These are phyloP conservation scores for Minunthozetes semirufus DNA, from an alignment of 2,888 invertebrate genomes.

Conservation along the genomic window DNA sequence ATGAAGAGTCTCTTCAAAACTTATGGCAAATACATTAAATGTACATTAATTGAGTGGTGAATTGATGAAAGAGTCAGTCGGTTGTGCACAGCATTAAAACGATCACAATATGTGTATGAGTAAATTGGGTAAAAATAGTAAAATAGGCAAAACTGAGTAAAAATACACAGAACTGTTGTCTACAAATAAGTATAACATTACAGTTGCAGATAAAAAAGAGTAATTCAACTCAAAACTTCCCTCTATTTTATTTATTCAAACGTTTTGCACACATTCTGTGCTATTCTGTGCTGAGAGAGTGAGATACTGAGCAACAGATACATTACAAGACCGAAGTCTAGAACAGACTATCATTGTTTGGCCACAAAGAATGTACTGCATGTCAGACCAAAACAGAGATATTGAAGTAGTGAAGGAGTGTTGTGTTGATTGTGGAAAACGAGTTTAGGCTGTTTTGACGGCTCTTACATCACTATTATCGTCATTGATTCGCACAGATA, in stretches of 20 bases:
- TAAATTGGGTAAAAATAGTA: too few species aligned
- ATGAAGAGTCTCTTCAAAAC: too few species aligned
- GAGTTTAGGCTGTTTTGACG: conserved; percentile 1
- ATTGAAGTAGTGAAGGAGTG: background rate
- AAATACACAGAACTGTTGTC: background rate
- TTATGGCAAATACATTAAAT: too few species aligned
- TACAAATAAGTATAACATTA: too few species aligned
- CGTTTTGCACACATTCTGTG: background rate
- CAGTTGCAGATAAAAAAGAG: too few species aligned
- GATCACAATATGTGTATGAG: too few species aligned
- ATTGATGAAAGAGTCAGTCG: too few species aligned
- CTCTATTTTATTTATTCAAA: conserved; percentile 2
- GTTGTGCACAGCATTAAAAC: too few species aligned
- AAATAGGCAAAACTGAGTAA: too few species aligned
- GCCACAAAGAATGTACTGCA: background rate
- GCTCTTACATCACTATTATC: conserved; percentile 23
- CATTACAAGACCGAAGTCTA: too few species aligned
- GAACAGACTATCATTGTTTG: background rate
- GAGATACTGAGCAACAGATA: background rate
- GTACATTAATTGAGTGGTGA: too few species aligned
- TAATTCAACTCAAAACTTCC: background rate
- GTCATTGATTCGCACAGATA: conserved; percentile 20
- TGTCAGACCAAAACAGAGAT: background rate
- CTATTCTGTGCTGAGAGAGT: too few species aligned
- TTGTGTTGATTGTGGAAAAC: background rate